Evolutionary conservation across 37 sponge, comb jelly and placozoan species (phyloP), one percentile per base, ranked within the genome.

Genomic region (Spongilla lacustris): DNA sequence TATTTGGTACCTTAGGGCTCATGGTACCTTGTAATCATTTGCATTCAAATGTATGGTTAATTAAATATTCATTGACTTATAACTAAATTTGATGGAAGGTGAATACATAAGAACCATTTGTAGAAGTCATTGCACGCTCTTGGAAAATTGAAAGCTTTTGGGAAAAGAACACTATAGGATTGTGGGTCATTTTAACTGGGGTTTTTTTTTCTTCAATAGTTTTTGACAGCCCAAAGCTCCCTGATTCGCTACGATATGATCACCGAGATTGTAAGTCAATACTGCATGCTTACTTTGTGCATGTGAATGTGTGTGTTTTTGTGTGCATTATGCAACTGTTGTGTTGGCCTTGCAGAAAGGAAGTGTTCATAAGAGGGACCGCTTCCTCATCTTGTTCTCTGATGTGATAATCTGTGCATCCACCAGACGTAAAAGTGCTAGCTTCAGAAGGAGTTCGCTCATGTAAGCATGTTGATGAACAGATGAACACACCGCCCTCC

Each of bases 321-420:
- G 19, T 37, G 1, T 87, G 31, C 41, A 9, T 6, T 41, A 6
- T 41, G n/a, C n/a, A n/a, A n/a, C n/a, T n/a, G n/a, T n/a, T n/a
- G n/a, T 41, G 41, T 41, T 3, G 41, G 41, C 41, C 3, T 6
- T 75, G 50, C 71, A 92, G 87, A 79, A 82, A 67, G 90, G 89
- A 0, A 36, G 68, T 12, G 85, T 75, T 11, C 82, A 85, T n/a
- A 89, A 86, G 84, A 89, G 89, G 80, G 95, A 91, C 31, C 69
- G 95, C 2, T 84, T 88, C 50, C 50, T 89, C 11, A 80, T 95
- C n/a, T 83, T 92, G 29, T 91, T 89, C 74, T 85, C 83, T 46
- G 92, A 95, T 38, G 58, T 89, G 11, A 31, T 92, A 24, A 87
- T 95, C 68, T 92, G 90, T 83, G 92, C 89, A 11, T 73, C 87